phyloP scores from a whole-genome alignment of 2,888 invertebrate genomes.

The Coelogynopora nodosa region DNA sequence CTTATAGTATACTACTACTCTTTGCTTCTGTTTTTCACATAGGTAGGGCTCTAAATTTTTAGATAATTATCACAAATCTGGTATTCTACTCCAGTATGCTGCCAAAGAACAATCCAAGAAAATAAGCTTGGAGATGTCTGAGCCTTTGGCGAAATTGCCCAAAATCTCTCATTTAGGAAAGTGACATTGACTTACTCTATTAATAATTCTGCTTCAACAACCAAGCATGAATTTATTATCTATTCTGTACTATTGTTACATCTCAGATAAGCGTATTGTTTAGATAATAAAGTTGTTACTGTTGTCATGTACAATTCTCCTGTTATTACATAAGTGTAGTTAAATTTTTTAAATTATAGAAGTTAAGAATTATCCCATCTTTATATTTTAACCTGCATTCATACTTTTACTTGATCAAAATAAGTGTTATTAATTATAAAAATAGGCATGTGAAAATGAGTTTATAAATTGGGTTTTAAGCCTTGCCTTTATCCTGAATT shows the following conservation, averaged over 20 bases:
- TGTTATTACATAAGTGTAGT: not conserved
- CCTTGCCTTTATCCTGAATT: not conserved
- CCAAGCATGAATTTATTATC: not conserved
- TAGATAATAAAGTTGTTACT: not conserved
- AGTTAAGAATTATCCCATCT: not conserved
- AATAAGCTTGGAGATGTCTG: not conserved
- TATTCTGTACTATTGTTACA: not conserved
- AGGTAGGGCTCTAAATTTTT: constrained; percentile 4
- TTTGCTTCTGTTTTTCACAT: not conserved
- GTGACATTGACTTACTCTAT: not conserved
- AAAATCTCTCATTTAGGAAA: not conserved
- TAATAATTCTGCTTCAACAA: not conserved
- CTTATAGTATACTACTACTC: not conserved
- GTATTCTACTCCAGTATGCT: too few species aligned
- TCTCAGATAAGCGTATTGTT: not conserved
- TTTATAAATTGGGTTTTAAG: not conserved
- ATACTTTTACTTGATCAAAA: not conserved
- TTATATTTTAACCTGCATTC: not conserved
- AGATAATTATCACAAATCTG: not conserved
- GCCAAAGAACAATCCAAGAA: not conserved
- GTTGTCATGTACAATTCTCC: not conserved
- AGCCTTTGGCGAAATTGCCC: not conserved
- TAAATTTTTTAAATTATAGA: not conserved
- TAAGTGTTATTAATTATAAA: not conserved
- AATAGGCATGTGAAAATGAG: not conserved